phyloP scores from a whole-genome alignment of 1,140 invertebrate species.

The Chlorops oryzae region DNA sequence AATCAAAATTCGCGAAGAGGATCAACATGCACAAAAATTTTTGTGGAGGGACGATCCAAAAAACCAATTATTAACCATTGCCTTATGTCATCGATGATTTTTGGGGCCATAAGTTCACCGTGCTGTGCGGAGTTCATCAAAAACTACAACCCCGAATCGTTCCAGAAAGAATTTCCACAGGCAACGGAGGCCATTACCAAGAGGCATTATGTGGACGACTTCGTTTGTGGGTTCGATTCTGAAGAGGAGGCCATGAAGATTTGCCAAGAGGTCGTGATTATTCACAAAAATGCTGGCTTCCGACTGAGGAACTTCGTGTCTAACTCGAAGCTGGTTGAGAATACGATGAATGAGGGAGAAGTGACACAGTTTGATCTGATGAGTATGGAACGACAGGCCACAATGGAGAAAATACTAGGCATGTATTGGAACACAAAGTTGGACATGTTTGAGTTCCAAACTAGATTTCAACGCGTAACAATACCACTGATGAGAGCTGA shows the following conservation, averaged over 20 bases:
- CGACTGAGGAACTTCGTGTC: constrained; percentile 19
- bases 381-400: constrained; percentile 8
- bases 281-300: constrained; percentile 20
- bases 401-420: constrained; percentile 13
- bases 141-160: constrained; percentile 26
- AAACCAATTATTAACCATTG: constrained; percentile 15
- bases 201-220: constrained; percentile 45
- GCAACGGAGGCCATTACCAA: constrained; percentile 28
- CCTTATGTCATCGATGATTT: constrained; percentile 36
- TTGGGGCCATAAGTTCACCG: constrained; percentile 33
- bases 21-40: constrained; percentile 30
- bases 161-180: constrained; percentile 14
- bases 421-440: constrained; percentile 12
- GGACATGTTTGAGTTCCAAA: constrained; percentile 9
- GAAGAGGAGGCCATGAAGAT: constrained; percentile 12
- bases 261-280: constrained; percentile 17
- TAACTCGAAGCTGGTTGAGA: constrained; percentile 11
- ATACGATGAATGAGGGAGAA: not conserved
- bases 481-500: constrained; percentile 1
- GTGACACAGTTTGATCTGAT: not conserved
- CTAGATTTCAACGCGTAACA: constrained; percentile 1
- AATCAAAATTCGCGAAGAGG: constrained; percentile 27
- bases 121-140: constrained; percentile 25
- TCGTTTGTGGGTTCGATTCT: constrained; percentile 22
- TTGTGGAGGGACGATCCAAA: constrained; percentile 26